These are phyloP conservation scores for Zonitis immaculata DNA, from an alignment of 2,888 invertebrate genomes.

Conservation along the genomic window DNA sequence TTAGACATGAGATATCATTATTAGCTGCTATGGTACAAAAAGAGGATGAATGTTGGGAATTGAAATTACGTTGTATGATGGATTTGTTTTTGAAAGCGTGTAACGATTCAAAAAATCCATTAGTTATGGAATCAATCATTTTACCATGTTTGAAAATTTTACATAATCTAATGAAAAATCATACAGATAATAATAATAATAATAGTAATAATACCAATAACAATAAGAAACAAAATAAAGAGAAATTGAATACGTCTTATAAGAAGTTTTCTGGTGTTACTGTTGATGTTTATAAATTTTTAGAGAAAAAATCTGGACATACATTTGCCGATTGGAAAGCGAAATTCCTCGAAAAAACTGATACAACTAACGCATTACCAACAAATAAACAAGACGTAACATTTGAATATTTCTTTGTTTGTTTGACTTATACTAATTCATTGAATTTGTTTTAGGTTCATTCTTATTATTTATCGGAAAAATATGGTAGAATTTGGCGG, in stretches of 20 bases:
- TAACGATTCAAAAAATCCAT: conserved; percentile 71
- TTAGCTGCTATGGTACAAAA: conserved; percentile 84
- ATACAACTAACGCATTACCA: conserved; percentile 33
- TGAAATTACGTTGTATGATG: conserved; percentile 82
- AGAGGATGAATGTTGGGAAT: conserved; percentile 94
- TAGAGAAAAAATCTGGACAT: conserved; percentile 64
- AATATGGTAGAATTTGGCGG: conserved; percentile 70
- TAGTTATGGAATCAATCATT: conserved; percentile 86
- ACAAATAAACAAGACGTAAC: conserved; percentile 35
- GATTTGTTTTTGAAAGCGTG: conserved; percentile 79
- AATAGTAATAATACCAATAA: conserved; percentile 46
- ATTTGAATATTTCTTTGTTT: too few species aligned
- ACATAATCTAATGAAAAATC: conserved; percentile 66
- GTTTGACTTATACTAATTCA: too few species aligned
- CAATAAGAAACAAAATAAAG: conserved; percentile 8
- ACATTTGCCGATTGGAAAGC: conserved; percentile 70
- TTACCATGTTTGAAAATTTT: conserved; percentile 91
- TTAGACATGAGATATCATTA: conserved; percentile 85
- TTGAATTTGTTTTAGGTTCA: conserved; percentile 26
- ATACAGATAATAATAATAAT: conserved; percentile 51
- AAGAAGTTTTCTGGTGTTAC: conserved; percentile 50
- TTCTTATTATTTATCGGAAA: conserved; percentile 63
- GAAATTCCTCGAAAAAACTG: conserved; percentile 54
- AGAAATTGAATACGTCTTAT: conserved; percentile 1
- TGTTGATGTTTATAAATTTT: conserved; percentile 70